Base-by-base conservation (phyloP, 2,113 vertebrate genomes). In the Macquaria australasica region DNA sequence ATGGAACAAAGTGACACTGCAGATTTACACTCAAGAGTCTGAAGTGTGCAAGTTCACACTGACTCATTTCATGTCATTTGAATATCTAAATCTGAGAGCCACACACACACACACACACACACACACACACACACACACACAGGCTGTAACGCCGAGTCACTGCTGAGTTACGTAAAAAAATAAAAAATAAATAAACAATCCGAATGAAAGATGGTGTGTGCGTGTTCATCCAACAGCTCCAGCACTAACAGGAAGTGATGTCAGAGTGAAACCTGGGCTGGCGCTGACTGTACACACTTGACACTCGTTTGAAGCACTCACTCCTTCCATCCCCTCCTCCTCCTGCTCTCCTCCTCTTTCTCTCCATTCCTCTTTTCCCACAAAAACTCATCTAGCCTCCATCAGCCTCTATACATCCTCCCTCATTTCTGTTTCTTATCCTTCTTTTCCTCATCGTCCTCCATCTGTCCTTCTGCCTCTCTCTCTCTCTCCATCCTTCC, bases 81-180 rank as follows among this genome's bases (percentile, higher is more conserved):
- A 82, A 86, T 80, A 83, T 83, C 63, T 21, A 68, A 82, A 77
- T 79, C 45, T 14, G n/a, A n/a, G n/a, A n/a, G n/a, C n/a, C 48
- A 56, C 45, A 53, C 56, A 14, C 75, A 21, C 63, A 34, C 25
- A 67, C 34, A 43, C 39, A 37, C 31, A n/a, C 64, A 59, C 39
- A 48, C 64, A 67, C 58, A 63, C 64, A 59, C 43, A 23, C 16
- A 55, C 41, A 37, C 25, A 31, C n/a, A 20, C 51, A 34, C 58
- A 37, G 20, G 45, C 75, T 28, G 41, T 31, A 25, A 48, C 0
- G 11, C 80, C 82, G 66, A 86, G 67, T 73, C 74, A 87, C 15
- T 10, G 34, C 81, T 41, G 43, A 66, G 60, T 76, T 63, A 43
- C 0, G 6, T 69, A 81, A 83, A 72, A 48, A 28, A 23, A 58